Evolutionary conservation across 2,797 vertebrate species (phyloP).

Genomic region (Labeo calbasu): DNA sequence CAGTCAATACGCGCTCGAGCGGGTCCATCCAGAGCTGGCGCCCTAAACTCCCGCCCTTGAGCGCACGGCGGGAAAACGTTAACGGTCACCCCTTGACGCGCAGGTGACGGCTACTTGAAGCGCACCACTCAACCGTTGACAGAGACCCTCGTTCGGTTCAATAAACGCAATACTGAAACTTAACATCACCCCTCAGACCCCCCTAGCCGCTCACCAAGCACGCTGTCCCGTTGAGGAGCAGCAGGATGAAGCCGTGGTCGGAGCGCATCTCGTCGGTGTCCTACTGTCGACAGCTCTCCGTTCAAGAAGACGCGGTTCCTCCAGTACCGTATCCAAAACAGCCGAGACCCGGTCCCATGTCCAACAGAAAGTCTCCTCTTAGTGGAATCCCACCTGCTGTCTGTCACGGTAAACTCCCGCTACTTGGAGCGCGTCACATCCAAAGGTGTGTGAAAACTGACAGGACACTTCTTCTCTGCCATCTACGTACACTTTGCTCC

Average conservation of each 20-base stretch:
- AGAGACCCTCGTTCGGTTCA: neutral
- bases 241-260: conserved; percentile 80
- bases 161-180: conserved; percentile 48
- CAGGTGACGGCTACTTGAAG: conserved; percentile 29
- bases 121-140: conserved; percentile 28
- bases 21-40: conserved; percentile 16
- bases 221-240: conserved; percentile 84
- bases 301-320: conserved; percentile 75
- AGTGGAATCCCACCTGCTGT: conserved; percentile 62
- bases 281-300: conserved; percentile 62
- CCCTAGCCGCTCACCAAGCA: conserved; percentile 79
- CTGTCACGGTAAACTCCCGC: conserved; percentile 60
- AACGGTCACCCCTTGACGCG: conserved; percentile 28
- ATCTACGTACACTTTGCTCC: conserved; percentile 69
- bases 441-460: conserved; percentile 60
- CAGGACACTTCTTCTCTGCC: conserved; percentile 57
- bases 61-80: conserved; percentile 32
- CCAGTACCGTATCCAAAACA: conserved; percentile 69
- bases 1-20: conserved; percentile 26
- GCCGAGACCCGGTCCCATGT: conserved; percentile 78
- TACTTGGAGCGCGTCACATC: conserved; percentile 72
- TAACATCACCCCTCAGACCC: conserved; percentile 26
- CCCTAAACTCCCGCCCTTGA: conserved; percentile 10
- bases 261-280: conserved; percentile 79
- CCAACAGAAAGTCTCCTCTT: conserved; percentile 62